Base-by-base conservation (phyloP, 2,797 vertebrate genomes). In the Nothura maculosa region DNA sequence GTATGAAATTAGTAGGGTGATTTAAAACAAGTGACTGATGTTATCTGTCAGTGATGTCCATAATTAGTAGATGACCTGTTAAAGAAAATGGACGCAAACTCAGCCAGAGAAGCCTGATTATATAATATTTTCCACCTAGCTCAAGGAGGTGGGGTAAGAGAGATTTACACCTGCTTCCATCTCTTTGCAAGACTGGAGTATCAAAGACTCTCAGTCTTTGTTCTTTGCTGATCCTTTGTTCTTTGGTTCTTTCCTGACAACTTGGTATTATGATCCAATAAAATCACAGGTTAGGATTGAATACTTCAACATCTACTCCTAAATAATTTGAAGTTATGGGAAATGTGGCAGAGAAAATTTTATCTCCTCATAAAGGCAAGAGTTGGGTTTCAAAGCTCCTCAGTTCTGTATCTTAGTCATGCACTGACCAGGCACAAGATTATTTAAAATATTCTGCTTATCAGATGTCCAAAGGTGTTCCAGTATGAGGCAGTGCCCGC, bases 51-150 rank as follows among this genome's bases (percentile, higher is more conserved):
- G 1, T 32, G n/a, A 27, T 61, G n/a, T 18, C 42, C 22, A 1
- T 0, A 30, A n/a, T 3, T 6, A 67, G 50, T 12, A 84, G 6
- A 25, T 87, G 52, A n/a, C 2, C 12, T 75, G 28, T n/a, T 54
- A 38, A 68, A 74, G 36, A 92, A 87, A 85, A 77, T 12, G 15
- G 17, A 45, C 18, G 66, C 42, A 47, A 94, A 70, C 15, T 70
- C 47, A 54, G 21, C 1, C 50, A 28, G 12, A 43, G 15, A 43
- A 17, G 3, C 6, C 28, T 75, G 50, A 5, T 62, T 62, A 79
- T 16, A 15, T 21, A 45, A 3, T 13, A 36, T 78, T 85, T 89
- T 25, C 24, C 21, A 57, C 19, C 20, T 67, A 21, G 28, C 36
- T 47, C n/a, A 52, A 69, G 66, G 19, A 72, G 12, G 12, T 75